Evolutionary conservation across 2,113 vertebrate species (phyloP).

Genomic region (Lasiurus cinereus): DNA sequence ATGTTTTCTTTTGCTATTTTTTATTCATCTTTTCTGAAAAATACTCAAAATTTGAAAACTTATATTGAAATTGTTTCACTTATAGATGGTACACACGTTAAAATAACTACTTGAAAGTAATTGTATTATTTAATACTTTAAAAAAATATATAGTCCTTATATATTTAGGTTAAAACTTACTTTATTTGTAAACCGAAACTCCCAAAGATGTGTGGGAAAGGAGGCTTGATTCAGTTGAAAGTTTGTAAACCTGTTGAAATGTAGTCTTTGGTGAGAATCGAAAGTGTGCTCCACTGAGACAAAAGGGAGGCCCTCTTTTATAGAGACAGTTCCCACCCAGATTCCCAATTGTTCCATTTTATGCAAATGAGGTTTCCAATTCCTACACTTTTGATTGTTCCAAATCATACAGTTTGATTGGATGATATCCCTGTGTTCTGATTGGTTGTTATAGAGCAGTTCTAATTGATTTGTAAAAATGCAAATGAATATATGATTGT

Average conservation of each 20-base stretch:
- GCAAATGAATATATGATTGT: background rate
- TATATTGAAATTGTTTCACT: background rate
- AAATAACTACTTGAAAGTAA: background rate
- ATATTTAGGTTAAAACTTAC: background rate
- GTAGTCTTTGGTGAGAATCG: background rate
- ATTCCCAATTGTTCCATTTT: background rate
- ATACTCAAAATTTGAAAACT: background rate
- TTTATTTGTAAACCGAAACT: background rate
- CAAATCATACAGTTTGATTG: background rate
- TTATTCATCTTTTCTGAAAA: background rate
- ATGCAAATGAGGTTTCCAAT: background rate
- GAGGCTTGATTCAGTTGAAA: background rate
- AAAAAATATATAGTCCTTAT: background rate
- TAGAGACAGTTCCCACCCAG: background rate
- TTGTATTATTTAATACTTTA: slow-evolving; percentile 18
- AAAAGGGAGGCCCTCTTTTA: background rate
- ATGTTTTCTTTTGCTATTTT: background rate
- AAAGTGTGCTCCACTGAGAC: background rate
- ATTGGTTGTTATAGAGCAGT: background rate
- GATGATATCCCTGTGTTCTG: background rate
- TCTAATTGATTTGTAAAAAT: background rate
- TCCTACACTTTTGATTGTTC: background rate
- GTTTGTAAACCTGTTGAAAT: background rate
- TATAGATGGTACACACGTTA: background rate
- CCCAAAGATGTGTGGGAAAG: background rate